phyloP scores from a whole-genome alignment of 2,888 invertebrate genomes.

The Spilarctia lutea region DNA sequence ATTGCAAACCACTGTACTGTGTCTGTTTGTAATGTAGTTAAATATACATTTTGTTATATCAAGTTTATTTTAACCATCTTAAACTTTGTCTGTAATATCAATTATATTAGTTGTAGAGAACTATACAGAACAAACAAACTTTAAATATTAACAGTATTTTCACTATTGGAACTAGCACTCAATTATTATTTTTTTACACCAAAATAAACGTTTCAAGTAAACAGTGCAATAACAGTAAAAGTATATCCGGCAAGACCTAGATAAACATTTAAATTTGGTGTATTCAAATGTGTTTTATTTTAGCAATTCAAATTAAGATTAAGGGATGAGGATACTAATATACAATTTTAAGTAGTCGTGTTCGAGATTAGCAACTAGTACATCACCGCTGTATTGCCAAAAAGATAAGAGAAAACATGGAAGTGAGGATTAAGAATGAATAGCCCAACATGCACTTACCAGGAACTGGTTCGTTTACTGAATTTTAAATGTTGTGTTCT shows the following conservation, averaged over 20 bases:
- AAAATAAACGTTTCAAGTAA: background rate
- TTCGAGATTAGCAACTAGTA: slow-evolving; percentile 55
- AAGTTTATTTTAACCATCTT: background rate
- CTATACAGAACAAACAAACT: background rate
- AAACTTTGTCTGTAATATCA: too few relatives aligned
- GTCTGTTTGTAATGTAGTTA: background rate
- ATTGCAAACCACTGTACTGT: background rate
- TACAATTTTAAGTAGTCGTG: slow-evolving; percentile 77
- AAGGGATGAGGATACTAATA: slow-evolving; percentile 76
- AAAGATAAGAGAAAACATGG: slow-evolving; percentile 72
- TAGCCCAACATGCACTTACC: slow-evolving; percentile 75
- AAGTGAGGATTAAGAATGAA: slow-evolving; percentile 75
- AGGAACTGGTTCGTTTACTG: slow-evolving; percentile 66
- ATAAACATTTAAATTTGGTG: background rate
- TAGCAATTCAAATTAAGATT: slow-evolving; percentile 70
- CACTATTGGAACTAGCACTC: background rate
- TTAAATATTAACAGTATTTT: too few relatives aligned
- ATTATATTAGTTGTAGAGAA: too few relatives aligned
- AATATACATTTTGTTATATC: background rate
- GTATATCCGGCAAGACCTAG: background rate
- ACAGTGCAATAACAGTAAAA: background rate
- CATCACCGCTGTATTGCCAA: slow-evolving; percentile 73
- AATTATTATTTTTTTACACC: background rate
- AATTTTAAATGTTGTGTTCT: slow-evolving; percentile 58
- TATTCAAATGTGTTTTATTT: background rate